A percentile compares a stretch with the other conserved stretches of the same genome.
phyloP scores from a whole-genome alignment of 2,797 vertebrate genomes.

The Orientallactaga sibirica region DNA sequence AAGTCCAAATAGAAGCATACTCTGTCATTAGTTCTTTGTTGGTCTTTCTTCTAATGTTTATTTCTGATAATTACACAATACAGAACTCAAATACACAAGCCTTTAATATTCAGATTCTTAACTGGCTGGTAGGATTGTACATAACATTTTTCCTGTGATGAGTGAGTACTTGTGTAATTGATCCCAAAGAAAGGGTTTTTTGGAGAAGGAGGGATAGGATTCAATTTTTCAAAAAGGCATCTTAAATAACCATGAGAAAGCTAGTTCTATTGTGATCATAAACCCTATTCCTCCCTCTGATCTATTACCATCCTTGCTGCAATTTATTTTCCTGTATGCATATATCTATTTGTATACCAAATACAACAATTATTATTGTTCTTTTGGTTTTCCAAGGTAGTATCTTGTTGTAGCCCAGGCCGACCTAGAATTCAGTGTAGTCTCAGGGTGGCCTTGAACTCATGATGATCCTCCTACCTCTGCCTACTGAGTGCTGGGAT shows the following conservation, averaged over 20 bases:
- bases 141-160: neutral
- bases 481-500: no score
- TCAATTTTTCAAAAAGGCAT: constrained; percentile 15
- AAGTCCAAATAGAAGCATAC: neutral
- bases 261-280: neutral
- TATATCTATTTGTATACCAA: neutral
- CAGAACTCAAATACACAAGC: neutral
- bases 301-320: neutral
- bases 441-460: no score
- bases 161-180: neutral
- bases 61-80: neutral
- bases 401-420: no score
- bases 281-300: neutral
- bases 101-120: neutral
- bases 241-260: constrained; percentile 25
- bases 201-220: neutral
- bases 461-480: no score
- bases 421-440: no score
- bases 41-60: neutral
- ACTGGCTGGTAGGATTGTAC: neutral
- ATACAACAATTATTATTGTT: neutral
- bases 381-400: no score
- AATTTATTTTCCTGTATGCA: neutral
- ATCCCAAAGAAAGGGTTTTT: neutral
- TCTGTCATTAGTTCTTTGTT: neutral